phyloP scores from a whole-genome alignment of 2,797 vertebrate species.

The Rhinophrynus dorsalis region DNA sequence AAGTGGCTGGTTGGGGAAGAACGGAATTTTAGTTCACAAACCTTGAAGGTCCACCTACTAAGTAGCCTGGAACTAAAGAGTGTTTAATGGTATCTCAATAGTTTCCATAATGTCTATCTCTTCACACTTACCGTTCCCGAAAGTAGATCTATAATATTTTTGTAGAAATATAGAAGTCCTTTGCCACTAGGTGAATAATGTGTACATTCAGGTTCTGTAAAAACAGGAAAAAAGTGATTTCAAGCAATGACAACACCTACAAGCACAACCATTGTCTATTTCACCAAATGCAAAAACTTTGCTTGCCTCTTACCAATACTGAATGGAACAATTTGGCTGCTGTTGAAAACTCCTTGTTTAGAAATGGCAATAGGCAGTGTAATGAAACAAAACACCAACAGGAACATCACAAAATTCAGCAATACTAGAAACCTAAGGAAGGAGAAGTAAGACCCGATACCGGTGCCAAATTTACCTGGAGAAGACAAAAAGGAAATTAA shows the following conservation, averaged over 20 bases:
- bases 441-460: slow-evolving; percentile 93
- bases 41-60: too few species aligned
- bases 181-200: slow-evolving; percentile 63
- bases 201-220: slow-evolving; percentile 75
- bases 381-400: slow-evolving; percentile 87
- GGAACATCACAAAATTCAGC: slow-evolving; percentile 87
- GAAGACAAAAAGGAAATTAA: slow-evolving; percentile 40
- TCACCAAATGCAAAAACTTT: neutral
- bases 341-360: slow-evolving; percentile 67
- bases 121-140: slow-evolving; percentile 85
- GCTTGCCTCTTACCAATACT: slow-evolving; percentile 5
- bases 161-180: slow-evolving; percentile 84
- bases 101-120: too few species aligned
- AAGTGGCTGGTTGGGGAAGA: too few species aligned
- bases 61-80: too few species aligned
- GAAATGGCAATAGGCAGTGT: slow-evolving; percentile 80
- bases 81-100: too few species aligned
- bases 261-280: slow-evolving; percentile 15
- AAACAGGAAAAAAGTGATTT: neutral
- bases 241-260: neutral
- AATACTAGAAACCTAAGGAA: slow-evolving; percentile 93
- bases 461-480: slow-evolving; percentile 91
- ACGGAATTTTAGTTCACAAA: too few species aligned
- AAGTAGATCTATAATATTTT: slow-evolving; percentile 85
- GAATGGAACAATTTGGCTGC: slow-evolving; percentile 58